Percentiles rank a stretch among this genome's conserved stretches.
These are phyloP conservation scores for Callyntrura guangdongensis DNA, from an alignment of 2,888 invertebrate genomes.

Conservation along the genomic window DNA sequence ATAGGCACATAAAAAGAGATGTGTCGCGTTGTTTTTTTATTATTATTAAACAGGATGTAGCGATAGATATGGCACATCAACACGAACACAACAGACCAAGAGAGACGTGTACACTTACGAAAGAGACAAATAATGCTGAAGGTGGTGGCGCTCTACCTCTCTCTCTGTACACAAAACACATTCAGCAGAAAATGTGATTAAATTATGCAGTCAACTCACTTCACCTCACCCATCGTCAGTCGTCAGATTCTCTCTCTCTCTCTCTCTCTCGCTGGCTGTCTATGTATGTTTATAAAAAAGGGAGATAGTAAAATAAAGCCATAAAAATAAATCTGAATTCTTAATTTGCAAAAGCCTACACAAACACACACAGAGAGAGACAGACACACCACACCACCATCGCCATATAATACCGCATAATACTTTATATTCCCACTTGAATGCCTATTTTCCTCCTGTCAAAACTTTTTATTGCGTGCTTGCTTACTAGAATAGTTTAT, in stretches of 20 bases:
- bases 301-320: slow-evolving; percentile 75
- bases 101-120: neutral
- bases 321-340: slow-evolving; percentile 78
- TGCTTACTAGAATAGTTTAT: slow-evolving; percentile 58
- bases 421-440: slow-evolving; percentile 49
- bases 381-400: slow-evolving; percentile 1
- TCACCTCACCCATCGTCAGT: slow-evolving; percentile 68
- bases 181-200: slow-evolving; percentile 63
- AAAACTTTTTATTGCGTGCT: slow-evolving; percentile 58
- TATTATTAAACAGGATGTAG: slow-evolving; percentile 52
- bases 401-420: slow-evolving; percentile 29
- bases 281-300: slow-evolving; percentile 56
- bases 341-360: slow-evolving; percentile 75
- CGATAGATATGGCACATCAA: slow-evolving; percentile 2
- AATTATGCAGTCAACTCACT: slow-evolving; percentile 72
- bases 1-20: neutral
- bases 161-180: slow-evolving; percentile 50
- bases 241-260: slow-evolving; percentile 31
- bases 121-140: slow-evolving; percentile 61
- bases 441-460: slow-evolving; percentile 55
- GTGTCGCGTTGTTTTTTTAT: slow-evolving; percentile 48
- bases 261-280: slow-evolving; percentile 8
- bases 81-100: neutral
- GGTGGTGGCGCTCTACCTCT: slow-evolving; percentile 57
- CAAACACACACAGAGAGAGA: slow-evolving; percentile 64